Conservation (phyloP, 2,113 vertebrate genomes). For the Elgaria multicarinata region DNA sequence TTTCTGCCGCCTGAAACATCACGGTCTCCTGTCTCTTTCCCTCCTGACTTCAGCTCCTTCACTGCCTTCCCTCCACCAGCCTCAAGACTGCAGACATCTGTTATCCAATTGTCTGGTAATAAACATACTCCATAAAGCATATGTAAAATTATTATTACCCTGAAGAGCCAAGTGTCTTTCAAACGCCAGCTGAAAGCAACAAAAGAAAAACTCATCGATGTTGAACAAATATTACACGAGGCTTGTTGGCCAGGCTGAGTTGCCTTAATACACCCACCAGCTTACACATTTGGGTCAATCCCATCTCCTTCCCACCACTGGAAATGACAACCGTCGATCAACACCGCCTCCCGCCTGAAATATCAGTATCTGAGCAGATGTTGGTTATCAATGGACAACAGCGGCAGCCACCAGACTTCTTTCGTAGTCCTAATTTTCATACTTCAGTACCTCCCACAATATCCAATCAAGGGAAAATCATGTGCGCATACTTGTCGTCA, state of each 20-base stretch:
- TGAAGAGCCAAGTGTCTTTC: conserved; percentile 71
- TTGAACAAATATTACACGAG: conserved; percentile 42
- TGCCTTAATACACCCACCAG: not conserved
- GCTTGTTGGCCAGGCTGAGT: conserved; percentile 51
- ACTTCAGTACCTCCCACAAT: conserved; percentile 32
- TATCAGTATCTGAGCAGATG: not conserved
- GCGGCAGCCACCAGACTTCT: conserved; percentile 20
- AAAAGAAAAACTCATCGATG: conserved; percentile 25
- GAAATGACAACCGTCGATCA: not conserved
- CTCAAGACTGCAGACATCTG: conserved; percentile 70
- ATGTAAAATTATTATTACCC: conserved; percentile 68
- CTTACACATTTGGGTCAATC: not conserved
- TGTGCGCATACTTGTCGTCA: conserved; percentile 26
- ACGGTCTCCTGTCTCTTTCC: conserved; percentile 10
- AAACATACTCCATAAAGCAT: conserved; percentile 71
- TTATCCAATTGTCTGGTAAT: conserved; percentile 65
- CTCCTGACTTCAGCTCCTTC: conserved; percentile 7
- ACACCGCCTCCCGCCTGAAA: not conserved
- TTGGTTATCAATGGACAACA: not conserved
- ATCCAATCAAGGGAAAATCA: conserved; percentile 50
- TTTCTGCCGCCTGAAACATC: conserved; percentile 39
- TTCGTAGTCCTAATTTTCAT: conserved; percentile 24
- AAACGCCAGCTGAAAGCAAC: conserved; percentile 69
- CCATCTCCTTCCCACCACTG: not conserved
- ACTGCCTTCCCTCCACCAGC: conserved; percentile 26